phyloP scores from a whole-genome alignment of 2,797 vertebrate species.

The Picus viridis region DNA sequence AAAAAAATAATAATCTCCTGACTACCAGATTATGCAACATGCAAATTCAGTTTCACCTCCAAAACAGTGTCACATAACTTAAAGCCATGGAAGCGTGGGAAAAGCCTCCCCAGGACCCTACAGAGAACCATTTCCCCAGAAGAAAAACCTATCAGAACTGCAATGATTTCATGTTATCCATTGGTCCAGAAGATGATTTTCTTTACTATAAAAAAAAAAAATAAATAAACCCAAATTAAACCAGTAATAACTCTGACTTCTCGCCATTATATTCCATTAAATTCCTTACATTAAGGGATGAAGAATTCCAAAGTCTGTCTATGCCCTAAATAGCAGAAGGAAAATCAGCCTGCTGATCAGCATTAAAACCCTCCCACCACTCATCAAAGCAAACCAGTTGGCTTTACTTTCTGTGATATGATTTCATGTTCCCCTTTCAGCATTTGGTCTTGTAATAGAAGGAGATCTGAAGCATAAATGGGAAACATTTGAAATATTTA shows the following conservation, averaged over 20 bases:
- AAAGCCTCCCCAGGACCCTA: neutral
- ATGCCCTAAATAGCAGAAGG: neutral
- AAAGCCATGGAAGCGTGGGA: neutral
- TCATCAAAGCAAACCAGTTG: neutral
- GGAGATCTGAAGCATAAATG: neutral
- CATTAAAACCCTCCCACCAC: neutral
- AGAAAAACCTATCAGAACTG: neutral
- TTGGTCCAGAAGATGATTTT: neutral
- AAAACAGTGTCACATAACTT: neutral
- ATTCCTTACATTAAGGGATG: neutral
- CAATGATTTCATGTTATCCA: neutral
- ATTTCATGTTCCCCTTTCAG: neutral
- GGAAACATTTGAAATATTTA: neutral
- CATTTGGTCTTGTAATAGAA: neutral
- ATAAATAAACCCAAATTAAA: no score
- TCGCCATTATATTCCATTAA: neutral
- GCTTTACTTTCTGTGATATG: neutral
- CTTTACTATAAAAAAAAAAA: neutral
- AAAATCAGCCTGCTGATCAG: neutral
- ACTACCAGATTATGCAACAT: slow-evolving; percentile 37
- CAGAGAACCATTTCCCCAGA: neutral
- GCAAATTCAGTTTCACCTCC: slow-evolving; percentile 49
- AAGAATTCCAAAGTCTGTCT: neutral
- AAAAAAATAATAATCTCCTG: neutral
- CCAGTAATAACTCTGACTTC: neutral